Evolutionary conservation across 2,888 invertebrate genomes (phyloP), one percentile per base, ranked within the genome.

Genomic region (Leptopilina syphax): DNA sequence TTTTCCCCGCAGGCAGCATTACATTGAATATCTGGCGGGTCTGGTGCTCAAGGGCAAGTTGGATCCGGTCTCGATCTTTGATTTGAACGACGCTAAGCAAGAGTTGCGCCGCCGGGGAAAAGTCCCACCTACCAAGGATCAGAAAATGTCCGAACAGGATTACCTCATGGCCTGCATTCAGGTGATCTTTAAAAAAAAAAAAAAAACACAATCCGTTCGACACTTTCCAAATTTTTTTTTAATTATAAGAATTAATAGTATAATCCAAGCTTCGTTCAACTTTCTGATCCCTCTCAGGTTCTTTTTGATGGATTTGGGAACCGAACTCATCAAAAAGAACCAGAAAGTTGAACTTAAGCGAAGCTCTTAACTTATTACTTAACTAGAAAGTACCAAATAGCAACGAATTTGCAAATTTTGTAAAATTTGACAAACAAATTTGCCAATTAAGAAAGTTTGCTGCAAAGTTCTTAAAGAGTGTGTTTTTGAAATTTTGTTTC

Each of bases 21-120:
- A 98, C 94, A 96, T 98, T 92, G 98, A 98, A 94, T 98, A 98
- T 94, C 95, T 99, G 94, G 97, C 98, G 91, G 95, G 94, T 89
- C 94, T 96, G 92, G 96, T 98, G 93, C 96, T 96, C 92, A 94
- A 95, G 92, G 94, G 95, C 91, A 94, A 94, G 89, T 94, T 98
- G 92, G 98, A 99, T 93, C 98, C 98, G 7, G 94, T 98, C 89
- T 95, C 95, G 86, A 96, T 98, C 91, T 96, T 98, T 94, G 96
- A 96, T 92, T 94, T 96, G 92, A 95, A 95, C 87, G 98, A 98
- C 91, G 95, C 98, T 89, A 95, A 96, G 88, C 97, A 97, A 88
- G 97, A 98, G 92, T 94, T 98, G 91, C 95, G 96, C 88, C 95
- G 97, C 88, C 95, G 97, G 89, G 97, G 97, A 91, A 95, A 96